phyloP scores from a whole-genome alignment of 2,888 invertebrate species.

The Xylocampa areola region DNA sequence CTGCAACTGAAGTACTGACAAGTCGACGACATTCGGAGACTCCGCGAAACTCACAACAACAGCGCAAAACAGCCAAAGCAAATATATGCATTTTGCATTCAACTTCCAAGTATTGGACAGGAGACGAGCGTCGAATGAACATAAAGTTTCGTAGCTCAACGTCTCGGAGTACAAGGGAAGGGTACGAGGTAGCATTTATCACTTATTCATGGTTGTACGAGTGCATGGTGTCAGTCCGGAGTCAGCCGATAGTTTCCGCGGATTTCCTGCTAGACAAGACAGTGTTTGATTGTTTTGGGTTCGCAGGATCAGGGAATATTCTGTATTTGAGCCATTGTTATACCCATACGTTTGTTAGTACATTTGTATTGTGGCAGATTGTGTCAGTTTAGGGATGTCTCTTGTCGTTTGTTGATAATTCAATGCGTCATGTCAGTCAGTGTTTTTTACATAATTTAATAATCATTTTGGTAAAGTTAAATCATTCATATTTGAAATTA shows the following conservation, averaged over 20 bases:
- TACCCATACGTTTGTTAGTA: neutral
- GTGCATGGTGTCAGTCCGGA: constrained; percentile 70
- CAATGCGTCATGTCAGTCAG: too few relatives aligned
- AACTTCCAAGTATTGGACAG: constrained; percentile 34
- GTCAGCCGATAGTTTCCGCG: constrained; percentile 62
- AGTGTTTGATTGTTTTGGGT: constrained; percentile 56
- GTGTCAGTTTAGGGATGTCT: too few relatives aligned
- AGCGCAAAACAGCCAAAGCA: constrained; percentile 9
- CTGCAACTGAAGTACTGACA: neutral
- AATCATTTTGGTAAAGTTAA: too few relatives aligned
- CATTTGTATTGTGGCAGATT: neutral
- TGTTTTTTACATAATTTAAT: too few relatives aligned
- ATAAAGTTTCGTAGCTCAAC: constrained; percentile 62
- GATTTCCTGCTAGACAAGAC: constrained; percentile 56
- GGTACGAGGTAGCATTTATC: constrained; percentile 77
- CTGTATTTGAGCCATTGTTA: constrained; percentile 16
- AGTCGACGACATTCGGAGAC: neutral
- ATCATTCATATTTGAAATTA: too few relatives aligned
- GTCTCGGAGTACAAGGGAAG: constrained; percentile 59
- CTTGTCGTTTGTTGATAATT: too few relatives aligned
- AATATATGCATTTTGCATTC: constrained; percentile 23
- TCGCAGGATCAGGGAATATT: constrained; percentile 20
- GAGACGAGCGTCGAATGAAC: constrained; percentile 46
- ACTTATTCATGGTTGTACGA: constrained; percentile 78
- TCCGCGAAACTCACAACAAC: neutral